Evolutionary conservation across 2,888 invertebrate genomes (phyloP).

Genomic region (Nasonovia ribisnigri): DNA sequence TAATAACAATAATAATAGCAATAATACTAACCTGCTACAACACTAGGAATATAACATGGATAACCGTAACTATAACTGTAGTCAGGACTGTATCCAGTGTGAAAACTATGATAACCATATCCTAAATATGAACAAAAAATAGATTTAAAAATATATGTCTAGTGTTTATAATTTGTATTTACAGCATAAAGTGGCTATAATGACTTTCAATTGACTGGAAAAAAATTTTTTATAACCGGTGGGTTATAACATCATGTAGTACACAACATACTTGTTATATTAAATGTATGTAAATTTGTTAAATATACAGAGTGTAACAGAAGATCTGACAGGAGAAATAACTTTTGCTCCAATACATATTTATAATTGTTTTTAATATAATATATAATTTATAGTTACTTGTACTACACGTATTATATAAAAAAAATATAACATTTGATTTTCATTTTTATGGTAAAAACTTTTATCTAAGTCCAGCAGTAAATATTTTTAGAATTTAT

Average conservation of each 20-base stretch:
- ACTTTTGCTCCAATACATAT: too few relatives aligned
- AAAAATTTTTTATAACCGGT: not conserved
- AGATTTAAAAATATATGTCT: not conserved
- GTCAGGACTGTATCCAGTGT: constrained; percentile 73
- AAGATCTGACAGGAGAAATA: too few relatives aligned
- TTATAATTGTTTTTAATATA: not conserved
- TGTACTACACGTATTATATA: too few relatives aligned
- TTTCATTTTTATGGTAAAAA: too few relatives aligned
- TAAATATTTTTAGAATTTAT: too few relatives aligned
- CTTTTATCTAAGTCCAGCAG: too few relatives aligned
- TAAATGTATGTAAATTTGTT: not conserved
- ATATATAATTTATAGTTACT: too few relatives aligned
- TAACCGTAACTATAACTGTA: constrained; percentile 79
- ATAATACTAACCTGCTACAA: constrained; percentile 69
- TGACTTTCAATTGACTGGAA: not conserved
- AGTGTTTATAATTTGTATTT: not conserved
- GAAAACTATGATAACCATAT: constrained; percentile 65
- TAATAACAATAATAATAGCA: constrained; percentile 75
- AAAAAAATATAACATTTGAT: too few relatives aligned
- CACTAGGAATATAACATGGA: constrained; percentile 78
- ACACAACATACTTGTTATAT: not conserved
- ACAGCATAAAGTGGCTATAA: not conserved
- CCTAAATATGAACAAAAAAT: constrained; percentile 13
- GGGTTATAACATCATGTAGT: not conserved
- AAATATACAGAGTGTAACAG: too few relatives aligned